These are phyloP conservation scores for Osedax frankpressi DNA, from an alignment of 2,888 invertebrate species.

Conservation along the genomic window DNA sequence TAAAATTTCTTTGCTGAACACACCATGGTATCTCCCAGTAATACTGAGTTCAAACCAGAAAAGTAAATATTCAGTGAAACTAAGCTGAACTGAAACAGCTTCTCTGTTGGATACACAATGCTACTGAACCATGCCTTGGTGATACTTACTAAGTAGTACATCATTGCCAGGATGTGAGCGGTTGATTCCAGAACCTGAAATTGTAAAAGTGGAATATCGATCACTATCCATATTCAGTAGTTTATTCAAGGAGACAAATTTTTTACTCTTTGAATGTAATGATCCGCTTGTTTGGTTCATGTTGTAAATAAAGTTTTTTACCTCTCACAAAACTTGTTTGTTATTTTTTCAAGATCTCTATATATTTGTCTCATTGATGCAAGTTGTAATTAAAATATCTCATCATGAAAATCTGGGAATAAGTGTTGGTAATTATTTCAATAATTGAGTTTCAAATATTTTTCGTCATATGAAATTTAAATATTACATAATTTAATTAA, in stretches of 20 bases:
- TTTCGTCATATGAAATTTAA: not conserved
- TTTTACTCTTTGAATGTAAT: too few relatives aligned
- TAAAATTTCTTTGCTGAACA: slow-evolving; percentile 3
- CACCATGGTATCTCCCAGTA: not conserved
- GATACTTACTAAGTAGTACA: slow-evolving; percentile 1
- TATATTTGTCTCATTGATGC: not conserved
- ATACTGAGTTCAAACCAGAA: not conserved
- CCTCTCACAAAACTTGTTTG: too few relatives aligned
- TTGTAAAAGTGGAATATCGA: not conserved
- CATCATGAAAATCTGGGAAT: slow-evolving; percentile 1
- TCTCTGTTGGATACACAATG: slow-evolving; percentile 2
- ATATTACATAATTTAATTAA: not conserved
- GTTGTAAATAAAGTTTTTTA: too few relatives aligned
- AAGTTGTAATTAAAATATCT: not conserved
- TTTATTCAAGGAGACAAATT: not conserved
- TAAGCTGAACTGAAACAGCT: not conserved
- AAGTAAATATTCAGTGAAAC: slow-evolving; percentile 6
- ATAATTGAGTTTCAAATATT: not conserved
- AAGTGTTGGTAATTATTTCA: not conserved
- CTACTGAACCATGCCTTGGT: not conserved
- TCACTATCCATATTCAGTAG: not conserved
- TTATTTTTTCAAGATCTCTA: too few relatives aligned
- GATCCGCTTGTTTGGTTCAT: too few relatives aligned
- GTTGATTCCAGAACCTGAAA: slow-evolving; percentile 5
- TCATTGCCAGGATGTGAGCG: slow-evolving; percentile 5